Base-by-base conservation (phyloP, 2,797 vertebrate genomes). In the Tapera naevia region DNA sequence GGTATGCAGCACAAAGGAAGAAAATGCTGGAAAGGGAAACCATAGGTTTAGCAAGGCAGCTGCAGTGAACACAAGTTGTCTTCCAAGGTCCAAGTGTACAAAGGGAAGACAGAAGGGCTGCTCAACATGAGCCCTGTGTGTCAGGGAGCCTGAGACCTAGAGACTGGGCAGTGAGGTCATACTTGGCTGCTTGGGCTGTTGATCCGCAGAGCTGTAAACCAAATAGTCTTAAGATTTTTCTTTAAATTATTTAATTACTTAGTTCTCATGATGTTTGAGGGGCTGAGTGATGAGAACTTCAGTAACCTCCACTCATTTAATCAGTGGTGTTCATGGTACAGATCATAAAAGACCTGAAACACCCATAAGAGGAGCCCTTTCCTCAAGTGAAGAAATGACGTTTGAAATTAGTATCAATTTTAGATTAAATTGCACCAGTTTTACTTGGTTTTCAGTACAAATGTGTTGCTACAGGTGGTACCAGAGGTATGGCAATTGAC, bases 161-260 rank as follows among this genome's bases (percentile, higher is more conserved):
- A 50, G 23, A 43, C 24, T 10, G 27, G 61, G 61, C 9, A 6
- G 22, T 8, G 48, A 23, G 21, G 21, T 70, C 32, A 5, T 17
- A 2, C 8, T 25, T 13, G 35, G 9, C 24, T 33, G 17, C 58
- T n/a, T 4, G 3, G 39, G 14, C 25, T 65, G 8, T 1, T 13
- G 39, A 46, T 64, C 23, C 78, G 43, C 12, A 39, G 82, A 46
- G 24, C 33, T 71, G 61, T 8, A 56, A 4, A 39, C 25, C 17
- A 17, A 0, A 2, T 22, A 10, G 3, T 0, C 23, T 78, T 10
- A 19, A 12, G 33, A 5, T n/a, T 13, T 3, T 24, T 39, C 17
- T 23, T 9, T 23, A 6, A 16, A 48, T 48, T 25, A 27, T 48
- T 54, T 22, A 39, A 19, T 50, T 21, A 2, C 65, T 85, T 53